phyloP scores from a whole-genome alignment of 2,888 invertebrate species.

The Dyspetes luteomarginatus region DNA sequence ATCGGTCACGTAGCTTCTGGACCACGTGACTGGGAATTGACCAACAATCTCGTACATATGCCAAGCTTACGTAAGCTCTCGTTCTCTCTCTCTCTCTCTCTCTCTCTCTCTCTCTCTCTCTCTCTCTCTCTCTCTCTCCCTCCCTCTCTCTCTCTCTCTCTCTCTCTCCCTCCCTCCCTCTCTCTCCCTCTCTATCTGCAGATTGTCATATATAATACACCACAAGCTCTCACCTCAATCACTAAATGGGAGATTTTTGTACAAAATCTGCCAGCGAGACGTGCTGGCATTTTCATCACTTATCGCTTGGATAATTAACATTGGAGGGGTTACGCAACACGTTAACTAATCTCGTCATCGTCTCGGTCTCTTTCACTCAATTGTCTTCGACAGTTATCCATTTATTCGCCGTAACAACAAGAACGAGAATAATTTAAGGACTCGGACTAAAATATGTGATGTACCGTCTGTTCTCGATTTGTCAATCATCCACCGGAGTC shows the following conservation, averaged over 20 bases:
- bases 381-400: too few relatives aligned
- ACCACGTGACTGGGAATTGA: not conserved
- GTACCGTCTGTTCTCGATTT: too few relatives aligned
- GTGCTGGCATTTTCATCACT: conserved; percentile 3
- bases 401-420: too few relatives aligned
- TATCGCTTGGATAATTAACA: conserved; percentile 39
- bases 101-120: too few relatives aligned
- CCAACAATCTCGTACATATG: not conserved
- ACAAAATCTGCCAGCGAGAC: not conserved
- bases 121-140: too few relatives aligned
- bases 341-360: not conserved
- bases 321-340: conserved; percentile 23
- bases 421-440: too few relatives aligned
- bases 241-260: not conserved
- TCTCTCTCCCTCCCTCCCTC: too few relatives aligned
- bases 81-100: too few relatives aligned
- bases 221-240: not conserved
- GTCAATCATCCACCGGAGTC: too few relatives aligned
- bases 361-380: not conserved
- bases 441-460: too few relatives aligned
- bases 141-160: too few relatives aligned
- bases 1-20: conserved; percentile 21
- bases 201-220: not conserved
- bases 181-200: too few relatives aligned
- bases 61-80: not conserved